Percentiles rank a stretch among this genome's conserved stretches.
Conservation (phyloP, 2,113 vertebrate genomes). For the Centropus bengalensis region DNA sequence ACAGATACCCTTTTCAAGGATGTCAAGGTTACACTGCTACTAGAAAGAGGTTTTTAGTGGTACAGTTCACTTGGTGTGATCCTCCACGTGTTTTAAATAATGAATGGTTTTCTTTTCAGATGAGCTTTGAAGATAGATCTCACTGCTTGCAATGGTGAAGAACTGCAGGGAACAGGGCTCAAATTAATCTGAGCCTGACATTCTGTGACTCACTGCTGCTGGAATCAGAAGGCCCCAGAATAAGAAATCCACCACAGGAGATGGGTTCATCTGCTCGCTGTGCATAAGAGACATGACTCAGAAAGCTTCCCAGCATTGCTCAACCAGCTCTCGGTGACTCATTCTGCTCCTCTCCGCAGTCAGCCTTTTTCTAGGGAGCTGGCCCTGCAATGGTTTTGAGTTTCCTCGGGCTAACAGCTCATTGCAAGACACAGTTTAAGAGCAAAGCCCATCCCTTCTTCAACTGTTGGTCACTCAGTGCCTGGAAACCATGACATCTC, state of each 20-base stretch:
- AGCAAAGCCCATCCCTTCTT: background rate
- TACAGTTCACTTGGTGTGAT: background rate
- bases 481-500: background rate
- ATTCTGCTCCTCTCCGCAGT: conserved; percentile 4
- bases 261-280: background rate
- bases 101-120: background rate
- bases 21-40: background rate
- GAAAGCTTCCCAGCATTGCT: conserved; percentile 39
- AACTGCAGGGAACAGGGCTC: background rate
- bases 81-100: background rate
- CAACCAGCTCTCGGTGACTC: conserved; percentile 42
- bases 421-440: background rate
- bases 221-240: conserved; percentile 9
- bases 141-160: background rate
- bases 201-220: conserved; percentile 42
- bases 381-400: background rate
- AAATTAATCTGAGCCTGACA: background rate
- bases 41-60: background rate
- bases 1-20: background rate
- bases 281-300: conserved; percentile 21
- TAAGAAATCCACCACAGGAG: conserved; percentile 18
- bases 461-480: background rate
- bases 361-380: conserved; percentile 19
- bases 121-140: background rate
- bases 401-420: background rate